phyloP scores from a whole-genome alignment of 1,140 invertebrate species.

The Danaus melanippus region DNA sequence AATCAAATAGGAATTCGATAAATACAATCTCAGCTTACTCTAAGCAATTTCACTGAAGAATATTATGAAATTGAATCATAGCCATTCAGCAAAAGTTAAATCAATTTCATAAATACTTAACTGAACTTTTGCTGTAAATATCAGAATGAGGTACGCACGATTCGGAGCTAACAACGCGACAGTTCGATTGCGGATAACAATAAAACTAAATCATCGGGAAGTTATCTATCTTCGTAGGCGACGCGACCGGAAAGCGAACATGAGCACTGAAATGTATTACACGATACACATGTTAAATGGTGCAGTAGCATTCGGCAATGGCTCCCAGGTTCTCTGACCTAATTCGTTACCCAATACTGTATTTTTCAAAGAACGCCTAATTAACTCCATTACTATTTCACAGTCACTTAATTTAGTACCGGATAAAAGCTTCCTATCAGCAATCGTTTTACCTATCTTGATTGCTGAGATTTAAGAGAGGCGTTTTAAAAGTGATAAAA shows the following conservation, averaged over 20 bases:
- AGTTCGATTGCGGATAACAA: slow-evolving; percentile 61
- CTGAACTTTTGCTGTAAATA: slow-evolving; percentile 7
- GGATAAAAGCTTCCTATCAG: slow-evolving; percentile 1
- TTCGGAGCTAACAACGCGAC: slow-evolving; percentile 29
- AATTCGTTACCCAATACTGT: neutral
- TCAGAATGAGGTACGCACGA: slow-evolving; percentile 1
- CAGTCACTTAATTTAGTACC: slow-evolving; percentile 7
- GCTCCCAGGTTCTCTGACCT: slow-evolving; percentile 33
- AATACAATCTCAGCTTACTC: neutral
- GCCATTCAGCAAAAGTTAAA: no score
- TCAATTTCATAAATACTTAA: neutral
- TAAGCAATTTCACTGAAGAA: neutral
- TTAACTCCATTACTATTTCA: slow-evolving; percentile 8
- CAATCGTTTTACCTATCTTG: slow-evolving; percentile 12
- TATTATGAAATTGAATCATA: no score
- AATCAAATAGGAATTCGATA: neutral
- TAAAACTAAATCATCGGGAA: slow-evolving; percentile 70
- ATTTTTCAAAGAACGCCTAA: slow-evolving; percentile 12
- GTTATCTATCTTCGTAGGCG: slow-evolving; percentile 60
- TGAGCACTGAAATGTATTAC: slow-evolving; percentile 56
- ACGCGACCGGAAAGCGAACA: slow-evolving; percentile 47
- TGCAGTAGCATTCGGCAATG: slow-evolving; percentile 29
- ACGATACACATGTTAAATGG: slow-evolving; percentile 58
- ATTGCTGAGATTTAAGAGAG: slow-evolving; percentile 15
- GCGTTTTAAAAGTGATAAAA: slow-evolving; percentile 29